Evolutionary conservation across 2,888 invertebrate genomes (phyloP).

Genomic region (Melinaea marsaeus): DNA sequence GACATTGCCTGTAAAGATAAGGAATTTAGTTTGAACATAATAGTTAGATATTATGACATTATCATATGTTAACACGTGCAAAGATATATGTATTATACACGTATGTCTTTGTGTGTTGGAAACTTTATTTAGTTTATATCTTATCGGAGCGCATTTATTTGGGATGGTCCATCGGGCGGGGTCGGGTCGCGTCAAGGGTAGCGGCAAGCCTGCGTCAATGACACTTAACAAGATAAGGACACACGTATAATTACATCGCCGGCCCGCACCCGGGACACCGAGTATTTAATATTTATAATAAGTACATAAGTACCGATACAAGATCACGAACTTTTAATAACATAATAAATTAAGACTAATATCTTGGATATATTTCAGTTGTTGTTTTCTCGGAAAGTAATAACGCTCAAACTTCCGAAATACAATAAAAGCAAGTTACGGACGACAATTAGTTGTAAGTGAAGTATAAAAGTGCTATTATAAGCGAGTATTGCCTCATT

Average conservation of each 20-base stretch:
- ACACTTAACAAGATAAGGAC: slow-evolving; percentile 49
- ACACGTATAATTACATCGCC: background rate
- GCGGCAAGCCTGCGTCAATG: slow-evolving; percentile 66
- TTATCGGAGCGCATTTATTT: slow-evolving; percentile 44
- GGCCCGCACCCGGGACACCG: too few species aligned
- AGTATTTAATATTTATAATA: too few species aligned
- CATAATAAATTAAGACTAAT: background rate
- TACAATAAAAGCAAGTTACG: slow-evolving; percentile 1
- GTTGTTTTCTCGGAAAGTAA: background rate
- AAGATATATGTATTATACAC: too few species aligned
- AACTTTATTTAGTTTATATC: slow-evolving; percentile 28
- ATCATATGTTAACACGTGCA: too few species aligned
- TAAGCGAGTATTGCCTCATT: slow-evolving; percentile 19
- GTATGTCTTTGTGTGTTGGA: slow-evolving; percentile 14
- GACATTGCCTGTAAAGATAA: too few species aligned
- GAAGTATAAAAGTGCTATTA: slow-evolving; percentile 11
- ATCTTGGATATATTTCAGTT: background rate
- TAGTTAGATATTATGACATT: too few species aligned
- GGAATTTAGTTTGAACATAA: too few species aligned
- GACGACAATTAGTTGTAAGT: slow-evolving; percentile 5
- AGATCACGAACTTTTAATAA: background rate
- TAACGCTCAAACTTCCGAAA: slow-evolving; percentile 1
- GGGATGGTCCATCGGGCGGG: slow-evolving; percentile 45
- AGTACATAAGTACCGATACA: too few species aligned
- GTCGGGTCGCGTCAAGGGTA: slow-evolving; percentile 59